Evolutionary conservation across 2,888 invertebrate genomes (phyloP).

Genomic region (Epicampocera succincta): DNA sequence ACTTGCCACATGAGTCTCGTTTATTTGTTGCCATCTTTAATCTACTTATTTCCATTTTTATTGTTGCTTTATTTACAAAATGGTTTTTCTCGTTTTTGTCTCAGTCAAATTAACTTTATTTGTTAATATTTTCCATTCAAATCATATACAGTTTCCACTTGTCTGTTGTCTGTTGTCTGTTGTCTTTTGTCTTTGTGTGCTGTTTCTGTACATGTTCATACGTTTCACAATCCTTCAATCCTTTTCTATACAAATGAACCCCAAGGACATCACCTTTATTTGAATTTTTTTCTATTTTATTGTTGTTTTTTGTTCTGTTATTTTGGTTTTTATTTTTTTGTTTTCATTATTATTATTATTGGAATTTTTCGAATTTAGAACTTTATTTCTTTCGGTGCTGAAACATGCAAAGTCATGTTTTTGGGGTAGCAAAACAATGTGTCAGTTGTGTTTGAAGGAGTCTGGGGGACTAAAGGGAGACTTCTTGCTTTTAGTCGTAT

Average conservation of each 20-base stretch:
- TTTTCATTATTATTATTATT: background rate
- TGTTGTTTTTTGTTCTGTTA: background rate
- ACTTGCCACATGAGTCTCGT: no score
- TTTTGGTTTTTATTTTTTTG: slow-evolving; percentile 2
- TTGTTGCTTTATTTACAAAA: no score
- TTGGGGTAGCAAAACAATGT: no score
- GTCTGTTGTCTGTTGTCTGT: no score
- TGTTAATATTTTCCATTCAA: slow-evolving; percentile 31
- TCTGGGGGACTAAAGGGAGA: no score
- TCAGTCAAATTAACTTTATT: slow-evolving; percentile 42
- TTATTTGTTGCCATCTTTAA: background rate
- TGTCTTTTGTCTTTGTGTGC: background rate
- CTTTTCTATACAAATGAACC: slow-evolving; percentile 8
- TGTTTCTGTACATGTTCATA: no score
- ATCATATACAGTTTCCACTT: background rate
- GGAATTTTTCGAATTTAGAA: background rate
- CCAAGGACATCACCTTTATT: slow-evolving; percentile 35
- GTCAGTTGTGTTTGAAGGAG: no score
- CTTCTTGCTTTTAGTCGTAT: no score
- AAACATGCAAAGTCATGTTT: no score
- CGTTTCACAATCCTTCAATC: slow-evolving; percentile 5
- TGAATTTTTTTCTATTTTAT: slow-evolving; percentile 27
- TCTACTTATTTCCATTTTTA: background rate
- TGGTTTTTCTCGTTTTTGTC: background rate
- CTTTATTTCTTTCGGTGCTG: no score